phyloP scores from a whole-genome alignment of 2,888 invertebrate genomes.

The Epirrhoe alternata region DNA sequence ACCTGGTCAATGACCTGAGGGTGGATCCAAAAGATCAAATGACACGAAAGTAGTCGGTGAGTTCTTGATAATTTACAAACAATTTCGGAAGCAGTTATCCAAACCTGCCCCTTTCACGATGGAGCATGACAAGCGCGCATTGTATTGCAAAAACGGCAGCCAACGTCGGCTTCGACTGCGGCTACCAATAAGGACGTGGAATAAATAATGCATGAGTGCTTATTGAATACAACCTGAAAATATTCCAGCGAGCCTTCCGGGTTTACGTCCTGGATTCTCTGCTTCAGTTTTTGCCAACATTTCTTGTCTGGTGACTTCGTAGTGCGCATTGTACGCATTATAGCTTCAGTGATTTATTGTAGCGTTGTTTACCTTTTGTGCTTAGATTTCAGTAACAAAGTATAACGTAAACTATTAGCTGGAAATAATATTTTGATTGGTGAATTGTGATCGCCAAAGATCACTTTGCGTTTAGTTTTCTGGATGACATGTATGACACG shows the following conservation, averaged over 20 bases:
- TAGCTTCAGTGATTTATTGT: conserved; percentile 42
- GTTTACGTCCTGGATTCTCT: conserved; percentile 60
- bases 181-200: conserved; percentile 47
- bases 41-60: not conserved
- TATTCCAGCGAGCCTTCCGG: conserved; percentile 70
- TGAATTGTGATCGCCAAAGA: too few relatives aligned
- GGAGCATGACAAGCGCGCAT: conserved; percentile 35
- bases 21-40: not conserved
- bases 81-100: conserved; percentile 26
- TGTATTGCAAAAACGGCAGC: conserved; percentile 44
- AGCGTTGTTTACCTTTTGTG: not conserved
- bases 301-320: conserved; percentile 54
- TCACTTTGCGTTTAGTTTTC: too few relatives aligned
- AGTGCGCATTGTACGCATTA: conserved; percentile 52
- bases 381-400: too few relatives aligned
- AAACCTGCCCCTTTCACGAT: conserved; percentile 26
- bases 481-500: too few relatives aligned
- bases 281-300: conserved; percentile 53
- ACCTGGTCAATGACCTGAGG: not conserved
- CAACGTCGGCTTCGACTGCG: conserved; percentile 17
- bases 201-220: conserved; percentile 44
- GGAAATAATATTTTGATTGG: too few relatives aligned
- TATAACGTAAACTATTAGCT: too few relatives aligned
- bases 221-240: conserved; percentile 67
- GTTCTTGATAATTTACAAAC: conserved; percentile 24